These are phyloP conservation scores for Hemitrygon akajei DNA, from an alignment of 2,797 vertebrate species.

Conservation along the genomic window DNA sequence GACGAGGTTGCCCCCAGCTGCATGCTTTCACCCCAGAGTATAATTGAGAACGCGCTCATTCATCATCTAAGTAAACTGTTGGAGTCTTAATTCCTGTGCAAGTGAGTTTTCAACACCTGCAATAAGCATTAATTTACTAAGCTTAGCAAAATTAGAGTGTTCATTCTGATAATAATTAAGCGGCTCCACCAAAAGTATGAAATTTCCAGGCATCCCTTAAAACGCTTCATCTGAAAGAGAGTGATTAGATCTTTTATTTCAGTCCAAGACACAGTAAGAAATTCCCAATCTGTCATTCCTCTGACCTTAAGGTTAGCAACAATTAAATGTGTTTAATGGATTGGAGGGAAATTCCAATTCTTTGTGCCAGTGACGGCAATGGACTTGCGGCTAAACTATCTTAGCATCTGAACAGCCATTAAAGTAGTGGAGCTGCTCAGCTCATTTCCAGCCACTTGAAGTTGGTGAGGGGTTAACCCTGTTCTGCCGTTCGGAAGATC, in stretches of 20 bases:
- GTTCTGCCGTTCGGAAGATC: not conserved
- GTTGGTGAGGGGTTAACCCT: not conserved
- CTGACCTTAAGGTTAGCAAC: constrained; percentile 42
- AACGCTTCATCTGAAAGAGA: constrained; percentile 40
- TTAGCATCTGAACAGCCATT: not conserved
- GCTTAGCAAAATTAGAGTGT: constrained; percentile 46
- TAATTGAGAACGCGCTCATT: constrained; percentile 61
- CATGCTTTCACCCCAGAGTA: constrained; percentile 59
- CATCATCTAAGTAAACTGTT: constrained; percentile 57
- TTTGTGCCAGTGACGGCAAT: constrained; percentile 37
- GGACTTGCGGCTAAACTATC: not conserved
- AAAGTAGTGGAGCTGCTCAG: not conserved
- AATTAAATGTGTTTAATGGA: constrained; percentile 43
- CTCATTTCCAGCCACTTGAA: not conserved
- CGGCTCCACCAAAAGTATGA: constrained; percentile 43
- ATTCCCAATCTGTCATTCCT: constrained; percentile 44
- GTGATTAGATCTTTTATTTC: constrained; percentile 40
- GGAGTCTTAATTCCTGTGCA: constrained; percentile 64
- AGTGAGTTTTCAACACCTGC: constrained; percentile 57
- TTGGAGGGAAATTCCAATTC: constrained; percentile 36
- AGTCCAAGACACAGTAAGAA: constrained; percentile 25
- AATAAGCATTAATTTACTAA: constrained; percentile 50
- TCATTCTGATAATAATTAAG: constrained; percentile 49
- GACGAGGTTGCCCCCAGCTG: constrained; percentile 59
- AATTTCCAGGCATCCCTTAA: constrained; percentile 37